These are phyloP conservation scores for Acropora tenuis DNA, from an alignment of 64 coral and sea anemone genomes.

Conservation along the genomic window DNA sequence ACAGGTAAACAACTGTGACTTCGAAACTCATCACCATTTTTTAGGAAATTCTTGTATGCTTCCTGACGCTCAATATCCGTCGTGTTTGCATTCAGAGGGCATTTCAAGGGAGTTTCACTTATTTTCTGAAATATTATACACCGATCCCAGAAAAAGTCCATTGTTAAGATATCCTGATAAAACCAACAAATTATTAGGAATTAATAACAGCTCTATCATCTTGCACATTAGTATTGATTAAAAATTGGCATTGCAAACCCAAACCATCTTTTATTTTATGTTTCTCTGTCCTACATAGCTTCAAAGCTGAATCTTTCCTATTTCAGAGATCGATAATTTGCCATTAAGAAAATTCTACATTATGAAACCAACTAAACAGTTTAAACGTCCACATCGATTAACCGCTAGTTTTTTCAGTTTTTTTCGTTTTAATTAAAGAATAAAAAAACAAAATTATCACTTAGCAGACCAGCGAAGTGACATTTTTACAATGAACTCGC, in stretches of 20 bases:
- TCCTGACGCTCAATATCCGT: conserved; percentile 21
- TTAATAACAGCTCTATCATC: background rate
- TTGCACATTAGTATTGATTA: conserved; percentile 13
- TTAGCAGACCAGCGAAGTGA: conserved; percentile 20
- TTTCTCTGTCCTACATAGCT: conserved; percentile 16
- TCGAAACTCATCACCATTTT: conserved; percentile 38
- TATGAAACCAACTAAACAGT: background rate
- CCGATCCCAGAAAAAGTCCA: conserved; percentile 35
- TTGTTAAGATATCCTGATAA: conserved; percentile 24
- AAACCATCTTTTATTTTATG: conserved; percentile 32
- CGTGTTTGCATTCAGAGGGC: conserved; percentile 34
- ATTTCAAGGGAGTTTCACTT: conserved; percentile 38
- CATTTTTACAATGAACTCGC: conserved; percentile 1
- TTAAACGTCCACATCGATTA: conserved; percentile 9
- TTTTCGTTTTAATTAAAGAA: conserved; percentile 10
- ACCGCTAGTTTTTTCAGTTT: conserved; percentile 11
- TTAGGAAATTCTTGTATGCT: conserved; percentile 5
- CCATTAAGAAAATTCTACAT: conserved; percentile 11
- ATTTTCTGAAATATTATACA: conserved; percentile 49
- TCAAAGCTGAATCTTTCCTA: conserved; percentile 16
- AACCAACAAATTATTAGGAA: background rate
- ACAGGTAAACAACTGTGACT: conserved; percentile 26
- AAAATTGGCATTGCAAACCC: conserved; percentile 18
- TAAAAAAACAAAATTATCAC: conserved; percentile 19
- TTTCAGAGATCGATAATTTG: background rate